phyloP scores from a whole-genome alignment of 2,113 vertebrate species.

The Tyto alba region DNA sequence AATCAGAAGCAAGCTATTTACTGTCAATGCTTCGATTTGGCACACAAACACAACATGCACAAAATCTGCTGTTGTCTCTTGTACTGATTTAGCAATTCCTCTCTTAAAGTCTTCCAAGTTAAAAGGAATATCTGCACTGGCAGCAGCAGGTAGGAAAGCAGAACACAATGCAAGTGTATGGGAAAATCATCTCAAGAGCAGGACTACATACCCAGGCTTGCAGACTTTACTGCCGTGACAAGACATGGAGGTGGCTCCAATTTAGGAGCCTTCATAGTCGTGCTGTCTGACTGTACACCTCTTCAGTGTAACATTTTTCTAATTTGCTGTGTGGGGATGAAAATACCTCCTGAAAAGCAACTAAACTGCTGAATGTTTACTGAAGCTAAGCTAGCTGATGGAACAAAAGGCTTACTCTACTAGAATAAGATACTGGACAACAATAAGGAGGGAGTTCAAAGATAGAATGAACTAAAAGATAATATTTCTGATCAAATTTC shows the following conservation, averaged over 20 bases:
- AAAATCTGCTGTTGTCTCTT: neutral
- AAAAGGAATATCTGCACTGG: neutral
- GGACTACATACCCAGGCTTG: neutral
- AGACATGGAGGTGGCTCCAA: neutral
- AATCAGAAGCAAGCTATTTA: neutral
- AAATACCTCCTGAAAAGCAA: constrained; percentile 6
- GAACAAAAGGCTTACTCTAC: neutral
- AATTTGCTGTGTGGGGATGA: neutral
- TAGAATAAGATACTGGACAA: neutral
- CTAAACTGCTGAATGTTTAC: neutral
- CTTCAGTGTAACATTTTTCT: neutral
- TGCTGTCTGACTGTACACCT: neutral
- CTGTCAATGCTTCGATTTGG: neutral
- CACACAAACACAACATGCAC: neutral
- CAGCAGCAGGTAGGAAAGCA: neutral
- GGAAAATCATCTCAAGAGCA: neutral
- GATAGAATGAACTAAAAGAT: neutral
- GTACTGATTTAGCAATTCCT: neutral
- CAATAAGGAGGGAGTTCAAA: neutral
- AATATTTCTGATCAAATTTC: neutral
- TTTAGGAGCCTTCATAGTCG: neutral
- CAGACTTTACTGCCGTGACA: neutral
- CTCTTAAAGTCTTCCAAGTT: neutral
- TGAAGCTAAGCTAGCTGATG: neutral
- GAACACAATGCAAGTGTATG: neutral